Base-by-base conservation (phyloP, 2,113 vertebrate species). In the Rana temporaria region DNA sequence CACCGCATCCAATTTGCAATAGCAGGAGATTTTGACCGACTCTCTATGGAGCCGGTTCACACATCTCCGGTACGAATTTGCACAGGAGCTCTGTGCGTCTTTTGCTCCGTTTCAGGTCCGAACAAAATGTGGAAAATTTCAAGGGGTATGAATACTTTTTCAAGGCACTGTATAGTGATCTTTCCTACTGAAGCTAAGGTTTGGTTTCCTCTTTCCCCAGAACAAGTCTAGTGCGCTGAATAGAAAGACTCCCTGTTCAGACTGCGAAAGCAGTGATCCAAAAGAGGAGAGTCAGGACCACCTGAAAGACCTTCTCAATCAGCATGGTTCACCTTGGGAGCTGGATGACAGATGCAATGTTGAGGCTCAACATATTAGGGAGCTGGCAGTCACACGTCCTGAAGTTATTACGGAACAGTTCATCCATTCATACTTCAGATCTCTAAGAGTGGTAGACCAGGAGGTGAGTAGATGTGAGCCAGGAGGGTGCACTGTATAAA, bases 281-380 rank as follows among this genome's bases (percentile, higher is more conserved):
- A 69, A 14, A 0, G 89, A 89, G 48, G 94, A 96, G 85, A 90
- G 87, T 0, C 78, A 74, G 0, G 90, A 92, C 4, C 55, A 0
- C 0, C 92, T 96, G n/a, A 30, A 91, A 48, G 92, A 90, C 22
- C 89, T 95, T 77, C 89, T 96, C 52, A 87, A 69, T 0, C 92
- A 92, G 24, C 71, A 0, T 0, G 85, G 69, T 42, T 97, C 96
- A 0, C 96, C 95, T 0, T 98, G 97, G 96, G 81, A 78, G 0
- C 78, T 85, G 14, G 85, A 86, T 0, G 63, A 76, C 0, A 84
- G 59, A 4, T 92, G 93, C 86, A 93, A 92, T n/a, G 82, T 85
- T 0, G 92, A 95, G 80, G 90, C 92, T 22, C 59, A 68, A 0
- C 85, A 84, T 3, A 90, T 97, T 85, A 89, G 88, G 84, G 87